These are phyloP conservation scores for Caenorhabditis imperialis DNA, from an alignment of 2,888 invertebrate genomes.

Conservation along the genomic window DNA sequence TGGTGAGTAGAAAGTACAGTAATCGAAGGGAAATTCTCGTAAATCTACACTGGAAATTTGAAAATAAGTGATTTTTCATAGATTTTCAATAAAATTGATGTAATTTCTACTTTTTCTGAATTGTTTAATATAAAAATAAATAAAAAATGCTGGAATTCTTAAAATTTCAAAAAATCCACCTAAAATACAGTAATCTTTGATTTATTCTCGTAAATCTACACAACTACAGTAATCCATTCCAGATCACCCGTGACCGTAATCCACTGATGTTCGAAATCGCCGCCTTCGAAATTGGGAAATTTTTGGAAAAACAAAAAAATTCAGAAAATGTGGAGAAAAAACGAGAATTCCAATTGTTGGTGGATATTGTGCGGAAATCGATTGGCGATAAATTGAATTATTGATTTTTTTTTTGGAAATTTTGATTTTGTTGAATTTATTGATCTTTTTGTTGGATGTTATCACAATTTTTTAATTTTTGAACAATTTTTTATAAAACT, in stretches of 20 bases:
- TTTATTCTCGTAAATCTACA: neutral
- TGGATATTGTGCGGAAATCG: conserved; percentile 55
- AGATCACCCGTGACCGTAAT: conserved; percentile 66
- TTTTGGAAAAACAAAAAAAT: conserved; percentile 53
- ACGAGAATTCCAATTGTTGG: conserved; percentile 40
- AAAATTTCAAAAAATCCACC: too few relatives aligned
- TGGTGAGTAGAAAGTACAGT: conserved; percentile 33
- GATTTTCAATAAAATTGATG: too few relatives aligned
- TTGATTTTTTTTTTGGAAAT: neutral
- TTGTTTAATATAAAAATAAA: too few relatives aligned
- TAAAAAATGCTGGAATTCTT: too few relatives aligned
- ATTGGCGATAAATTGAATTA: conserved; percentile 36
- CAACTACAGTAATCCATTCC: neutral
- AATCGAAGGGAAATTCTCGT: too few relatives aligned
- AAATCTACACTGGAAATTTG: conserved; percentile 1
- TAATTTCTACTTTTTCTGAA: too few relatives aligned
- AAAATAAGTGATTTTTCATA: too few relatives aligned
- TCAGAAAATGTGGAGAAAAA: neutral
- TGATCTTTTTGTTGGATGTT: neutral
- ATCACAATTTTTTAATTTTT: neutral
- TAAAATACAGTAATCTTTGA: neutral
- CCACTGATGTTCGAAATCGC: conserved; percentile 66
- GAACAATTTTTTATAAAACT: neutral
- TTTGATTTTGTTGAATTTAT: conserved; percentile 3
- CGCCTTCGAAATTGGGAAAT: conserved; percentile 65